A percentile compares a stretch with the other conserved stretches of the same genome.
phyloP scores from a whole-genome alignment of 1,140 invertebrate genomes.

The Zaprionus vittiger region DNA sequence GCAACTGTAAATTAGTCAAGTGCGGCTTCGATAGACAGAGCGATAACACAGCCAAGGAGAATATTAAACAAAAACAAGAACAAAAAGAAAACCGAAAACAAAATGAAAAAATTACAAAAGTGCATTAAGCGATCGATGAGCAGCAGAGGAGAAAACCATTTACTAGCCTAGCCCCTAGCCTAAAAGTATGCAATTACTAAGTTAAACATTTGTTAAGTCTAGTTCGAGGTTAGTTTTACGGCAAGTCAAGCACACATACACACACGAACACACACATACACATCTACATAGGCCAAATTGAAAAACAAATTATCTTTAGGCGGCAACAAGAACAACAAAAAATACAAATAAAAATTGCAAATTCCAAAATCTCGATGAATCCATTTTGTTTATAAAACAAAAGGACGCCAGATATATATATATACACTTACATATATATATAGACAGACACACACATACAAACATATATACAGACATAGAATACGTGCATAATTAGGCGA shows the following conservation, averaged over 20 bases:
- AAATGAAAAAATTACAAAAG: constrained; percentile 63
- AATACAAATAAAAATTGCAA: constrained; percentile 8
- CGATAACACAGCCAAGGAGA: constrained; percentile 6
- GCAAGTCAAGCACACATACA: constrained; percentile 18
- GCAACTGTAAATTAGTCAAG: constrained; percentile 57
- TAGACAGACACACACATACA: constrained; percentile 42
- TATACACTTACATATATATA: constrained; percentile 39
- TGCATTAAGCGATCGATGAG: constrained; percentile 69
- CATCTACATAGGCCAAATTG: constrained; percentile 51
- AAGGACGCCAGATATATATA: constrained; percentile 31
- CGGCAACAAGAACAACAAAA: constrained; percentile 9
- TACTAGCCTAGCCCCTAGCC: constrained; percentile 74
- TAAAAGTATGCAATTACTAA: constrained; percentile 78
- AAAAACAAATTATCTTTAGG: constrained; percentile 35
- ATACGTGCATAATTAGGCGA: constrained; percentile 39
- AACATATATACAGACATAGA: constrained; percentile 41
- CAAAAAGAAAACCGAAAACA: constrained; percentile 10
- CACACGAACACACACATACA: constrained; percentile 11
- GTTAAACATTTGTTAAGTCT: constrained; percentile 67
- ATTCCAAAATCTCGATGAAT: constrained; percentile 8
- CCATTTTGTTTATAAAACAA: constrained; percentile 75
- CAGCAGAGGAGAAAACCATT: constrained; percentile 61
- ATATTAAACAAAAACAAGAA: constrained; percentile 25
- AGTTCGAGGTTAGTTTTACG: constrained; percentile 43
- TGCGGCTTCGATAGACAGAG: constrained; percentile 24